Conservation (phyloP, 2,113 vertebrate genomes). For the Chinchilla lanigera region DNA sequence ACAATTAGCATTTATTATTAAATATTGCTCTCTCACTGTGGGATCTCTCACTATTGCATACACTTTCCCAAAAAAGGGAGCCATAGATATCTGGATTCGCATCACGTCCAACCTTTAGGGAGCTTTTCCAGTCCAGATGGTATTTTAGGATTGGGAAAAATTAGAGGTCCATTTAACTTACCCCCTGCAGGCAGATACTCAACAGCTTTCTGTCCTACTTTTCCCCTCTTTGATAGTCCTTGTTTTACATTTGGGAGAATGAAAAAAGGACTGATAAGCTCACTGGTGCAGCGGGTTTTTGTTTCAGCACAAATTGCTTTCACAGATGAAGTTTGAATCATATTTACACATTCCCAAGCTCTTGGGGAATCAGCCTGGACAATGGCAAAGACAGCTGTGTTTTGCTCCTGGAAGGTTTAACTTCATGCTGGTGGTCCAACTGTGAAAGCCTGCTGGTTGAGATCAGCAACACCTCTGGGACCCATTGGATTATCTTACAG, state of each 20-base stretch:
- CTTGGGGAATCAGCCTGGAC: slow-evolving; percentile 14
- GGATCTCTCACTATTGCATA: background rate
- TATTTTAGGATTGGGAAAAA: background rate
- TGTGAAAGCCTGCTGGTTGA: background rate
- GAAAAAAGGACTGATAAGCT: slow-evolving; percentile 10
- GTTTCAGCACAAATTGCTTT: slow-evolving; percentile 68
- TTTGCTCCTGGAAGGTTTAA: slow-evolving; percentile 48
- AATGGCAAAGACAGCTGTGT: slow-evolving; percentile 70
- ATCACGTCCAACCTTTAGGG: background rate
- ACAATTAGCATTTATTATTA: background rate
- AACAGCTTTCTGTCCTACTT: background rate
- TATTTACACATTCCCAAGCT: slow-evolving; percentile 13
- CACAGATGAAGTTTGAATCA: slow-evolving; percentile 54
- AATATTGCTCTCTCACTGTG: background rate
- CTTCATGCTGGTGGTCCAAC: background rate
- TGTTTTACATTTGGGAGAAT: background rate
- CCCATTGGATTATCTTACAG: slow-evolving; percentile 71
- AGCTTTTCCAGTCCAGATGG: background rate
- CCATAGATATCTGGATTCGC: background rate
- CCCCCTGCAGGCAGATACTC: background rate
- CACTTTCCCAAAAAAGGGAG: background rate
- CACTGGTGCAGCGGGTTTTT: background rate
- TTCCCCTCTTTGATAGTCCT: background rate
- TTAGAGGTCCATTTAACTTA: background rate
- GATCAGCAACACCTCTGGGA: slow-evolving; percentile 71